Evolutionary conservation across 2,113 vertebrate species (phyloP), one percentile per base, ranked within the genome.

Genomic region (Verasper variegatus): DNA sequence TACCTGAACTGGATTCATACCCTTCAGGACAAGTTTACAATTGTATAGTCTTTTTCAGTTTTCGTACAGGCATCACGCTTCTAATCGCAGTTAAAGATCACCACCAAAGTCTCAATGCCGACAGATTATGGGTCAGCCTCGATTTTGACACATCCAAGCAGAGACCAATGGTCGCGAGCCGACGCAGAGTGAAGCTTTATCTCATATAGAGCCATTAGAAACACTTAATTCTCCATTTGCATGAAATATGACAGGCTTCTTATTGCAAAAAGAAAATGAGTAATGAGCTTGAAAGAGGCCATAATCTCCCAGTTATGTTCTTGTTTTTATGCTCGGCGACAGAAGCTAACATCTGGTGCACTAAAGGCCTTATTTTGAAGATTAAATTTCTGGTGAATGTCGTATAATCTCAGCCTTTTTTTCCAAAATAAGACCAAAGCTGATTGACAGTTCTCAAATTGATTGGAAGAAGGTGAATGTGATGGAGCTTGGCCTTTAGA

Each of bases 221-320:
- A 76, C 62, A 83, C 26, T 74, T 82, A 17, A 71, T 72, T 68
- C 72, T 71, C 74, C 69, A 64, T 86, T 90, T 74, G 61, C 27
- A 58, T 76, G 60, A 68, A 27, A 63, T 54, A 57, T 68, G 47
- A 83, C 76, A 54, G 71, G 15, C 54, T 54, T 62, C 27, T 74
- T 35, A 27, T 42, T 8, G 18, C 11, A 40, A 70, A 62, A 70
- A 47, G 27, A 68, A 82, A 71, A 69, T 3, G 7, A 73, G 54
- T 24, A 13, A 70, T 85, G 76, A 61, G 42, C 40, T 35, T 31
- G 4, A 61, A 72, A 80, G 59, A 35, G 9, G 60, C 47, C 59
- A 13, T 71, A 64, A 66, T 9, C 24, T 37, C 56, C 49, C 57
- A 15, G 42, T 21, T 42, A 60, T 13, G 47, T 26, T 75, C 3